Base-by-base conservation (phyloP, 2,888 invertebrate species). In the Cenopis cana region DNA sequence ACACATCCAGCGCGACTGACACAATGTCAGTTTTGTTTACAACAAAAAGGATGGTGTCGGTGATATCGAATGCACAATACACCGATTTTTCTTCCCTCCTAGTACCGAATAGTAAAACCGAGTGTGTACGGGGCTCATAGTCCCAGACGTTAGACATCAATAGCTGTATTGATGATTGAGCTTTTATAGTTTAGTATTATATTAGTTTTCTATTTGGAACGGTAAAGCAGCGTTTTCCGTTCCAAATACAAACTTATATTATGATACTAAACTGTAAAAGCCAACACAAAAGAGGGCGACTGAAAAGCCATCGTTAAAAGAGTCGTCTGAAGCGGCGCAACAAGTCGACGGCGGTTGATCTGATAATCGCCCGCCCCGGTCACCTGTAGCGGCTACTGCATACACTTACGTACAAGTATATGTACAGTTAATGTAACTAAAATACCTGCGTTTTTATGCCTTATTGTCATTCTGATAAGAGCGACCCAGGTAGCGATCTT, bases 261-360 rank as follows among this genome's bases (percentile, higher is more conserved):
- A 5, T 33, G 8, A n/a, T 59, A 50, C 29, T 20, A 24, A n/a
- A 64, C 52, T 10, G 10, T 36, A 52, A 52, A 52, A 52, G 14
- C 61, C 10, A 50, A 20, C 36, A 36, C 18, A 52, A 41, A 54
- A 59, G 56, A 29, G 50, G 52, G 52, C 59, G 50, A 70, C 69
- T 65, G 57, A 59, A 65, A 69, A 69, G 56, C 56, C 36, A 60
- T 65, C 71, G 67, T 61, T 71, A 67, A 71, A 71, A 71, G 71
- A 71, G 66, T 67, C 18, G 49, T 71, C 61, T 20, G 54, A 56
- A 69, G 69, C 29, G 65, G 65, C 64, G 67, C 71, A 71, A 71
- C 71, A 71, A 61, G 71, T 71, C 50, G 18, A 17, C 64, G 60
- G 65, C 59, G 60, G 54, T 18, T 61, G 67, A 70, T 70, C 70